Percentiles rank a stretch among this genome's conserved stretches.
Evolutionary conservation across 53 echinoderm and acorn worm species (phyloP).

Genomic region (Henricia sp.): DNA sequence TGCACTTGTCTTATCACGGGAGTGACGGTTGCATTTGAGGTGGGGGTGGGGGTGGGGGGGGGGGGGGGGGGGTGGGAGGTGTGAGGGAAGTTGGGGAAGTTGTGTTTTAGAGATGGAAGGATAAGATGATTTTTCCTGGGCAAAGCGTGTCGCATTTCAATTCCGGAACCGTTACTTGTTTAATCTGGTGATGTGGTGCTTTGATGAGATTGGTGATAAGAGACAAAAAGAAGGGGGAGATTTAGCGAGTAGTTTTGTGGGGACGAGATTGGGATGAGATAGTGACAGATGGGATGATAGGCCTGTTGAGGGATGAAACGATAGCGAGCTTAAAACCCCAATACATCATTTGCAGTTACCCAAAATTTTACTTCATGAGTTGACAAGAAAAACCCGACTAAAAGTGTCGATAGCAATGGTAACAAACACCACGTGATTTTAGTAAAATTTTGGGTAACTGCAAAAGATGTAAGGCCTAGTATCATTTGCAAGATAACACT

Average conservation of each 20-base stretch:
- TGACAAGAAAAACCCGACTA: too few species aligned
- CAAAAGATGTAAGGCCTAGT: too few species aligned
- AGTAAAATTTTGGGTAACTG: too few species aligned
- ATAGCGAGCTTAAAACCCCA: too few species aligned
- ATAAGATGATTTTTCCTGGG: background rate
- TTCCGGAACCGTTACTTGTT: background rate
- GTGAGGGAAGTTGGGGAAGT: background rate
- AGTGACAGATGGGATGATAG: background rate
- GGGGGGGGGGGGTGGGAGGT: background rate
- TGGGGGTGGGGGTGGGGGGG: background rate
- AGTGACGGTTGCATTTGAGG: background rate
- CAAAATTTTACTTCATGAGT: too few species aligned
- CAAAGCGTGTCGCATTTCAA: background rate
- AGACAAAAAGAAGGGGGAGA: background rate
- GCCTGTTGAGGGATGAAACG: too few species aligned
- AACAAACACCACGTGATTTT: too few species aligned
- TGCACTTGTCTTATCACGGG: constrained; percentile 34
- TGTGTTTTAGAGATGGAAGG: background rate
- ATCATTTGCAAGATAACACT: too few species aligned
- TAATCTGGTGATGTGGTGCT: constrained; percentile 11
- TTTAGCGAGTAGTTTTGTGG: background rate
- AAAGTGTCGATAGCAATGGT: too few species aligned
- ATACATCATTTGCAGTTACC: too few species aligned
- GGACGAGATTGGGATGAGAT: background rate
- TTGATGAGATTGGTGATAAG: constrained; percentile 14